Conservation (phyloP, 2,888 invertebrate species). For the Morpho achilles region DNA sequence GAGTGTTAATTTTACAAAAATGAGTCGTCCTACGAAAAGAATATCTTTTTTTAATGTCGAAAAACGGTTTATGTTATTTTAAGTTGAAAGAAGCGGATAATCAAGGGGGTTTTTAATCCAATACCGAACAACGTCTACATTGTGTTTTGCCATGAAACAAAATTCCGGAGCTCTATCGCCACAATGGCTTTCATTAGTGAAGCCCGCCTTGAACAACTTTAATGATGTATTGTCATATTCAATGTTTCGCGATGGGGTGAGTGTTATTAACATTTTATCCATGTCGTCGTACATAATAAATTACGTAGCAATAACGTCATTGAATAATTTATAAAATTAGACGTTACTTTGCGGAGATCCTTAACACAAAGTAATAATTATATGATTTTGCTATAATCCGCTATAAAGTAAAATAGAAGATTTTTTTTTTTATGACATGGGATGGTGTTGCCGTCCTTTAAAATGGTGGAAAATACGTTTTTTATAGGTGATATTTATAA, state of each 20-base stretch:
- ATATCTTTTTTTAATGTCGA: not conserved
- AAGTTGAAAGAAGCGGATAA: constrained; percentile 4
- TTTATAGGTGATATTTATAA: too few relatives aligned
- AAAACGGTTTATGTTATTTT: not conserved
- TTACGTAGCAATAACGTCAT: not conserved
- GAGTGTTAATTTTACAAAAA: too few relatives aligned
- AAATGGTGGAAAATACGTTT: too few relatives aligned
- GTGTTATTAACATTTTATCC: constrained; percentile 9
- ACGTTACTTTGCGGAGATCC: too few relatives aligned
- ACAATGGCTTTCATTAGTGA: constrained; percentile 24
- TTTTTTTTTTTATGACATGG: too few relatives aligned
- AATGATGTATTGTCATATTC: constrained; percentile 21
- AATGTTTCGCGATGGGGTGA: constrained; percentile 4
- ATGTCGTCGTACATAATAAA: not conserved
- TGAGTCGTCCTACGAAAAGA: too few relatives aligned
- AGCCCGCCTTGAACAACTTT: constrained; percentile 13
- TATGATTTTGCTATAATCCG: too few relatives aligned
- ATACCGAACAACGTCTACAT: constrained; percentile 11
- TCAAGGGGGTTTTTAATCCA: constrained; percentile 13
- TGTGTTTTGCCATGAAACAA: constrained; percentile 12
- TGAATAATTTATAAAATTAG: too few relatives aligned
- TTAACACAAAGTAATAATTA: too few relatives aligned
- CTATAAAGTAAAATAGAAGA: too few relatives aligned
- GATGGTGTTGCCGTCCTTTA: too few relatives aligned
- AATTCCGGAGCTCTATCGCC: constrained; percentile 10